Conservation (phyloP, 2,113 vertebrate genomes). For the Oxygymnocypris stewartii region DNA sequence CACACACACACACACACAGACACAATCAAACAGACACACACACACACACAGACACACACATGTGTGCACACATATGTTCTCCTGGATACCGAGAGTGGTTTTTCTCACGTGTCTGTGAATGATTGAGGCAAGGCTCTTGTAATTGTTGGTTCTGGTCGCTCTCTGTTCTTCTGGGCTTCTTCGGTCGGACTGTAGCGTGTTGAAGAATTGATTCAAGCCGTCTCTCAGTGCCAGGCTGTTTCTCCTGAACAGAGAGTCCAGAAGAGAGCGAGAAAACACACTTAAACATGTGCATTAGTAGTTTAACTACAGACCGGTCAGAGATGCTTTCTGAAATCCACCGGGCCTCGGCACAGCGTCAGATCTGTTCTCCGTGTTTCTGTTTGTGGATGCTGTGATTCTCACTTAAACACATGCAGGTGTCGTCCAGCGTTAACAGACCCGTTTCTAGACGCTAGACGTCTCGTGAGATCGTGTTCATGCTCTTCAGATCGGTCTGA, state of each 20-base stretch:
- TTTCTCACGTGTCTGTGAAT: background rate
- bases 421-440: no score
- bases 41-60: no score
- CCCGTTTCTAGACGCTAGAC: no score
- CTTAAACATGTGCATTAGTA: background rate
- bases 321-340: background rate
- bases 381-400: background rate
- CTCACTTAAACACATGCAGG: background rate
- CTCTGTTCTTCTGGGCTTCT: background rate
- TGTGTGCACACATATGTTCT: background rate
- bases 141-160: background rate
- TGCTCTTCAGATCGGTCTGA: no score
- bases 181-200: background rate
- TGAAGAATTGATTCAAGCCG: background rate
- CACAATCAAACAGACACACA: no score
- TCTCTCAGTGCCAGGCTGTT: background rate
- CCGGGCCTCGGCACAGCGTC: background rate
- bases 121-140: background rate
- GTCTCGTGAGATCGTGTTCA: no score
- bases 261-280: background rate
- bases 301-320: background rate
- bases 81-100: background rate
- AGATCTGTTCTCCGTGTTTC: background rate
- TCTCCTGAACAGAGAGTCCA: background rate
- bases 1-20: no score